A percentile compares a stretch with the other conserved stretches of the same genome.
These are phyloP conservation scores for Dynastes hyllus DNA, from an alignment of 2,888 invertebrate species.

Conservation along the genomic window DNA sequence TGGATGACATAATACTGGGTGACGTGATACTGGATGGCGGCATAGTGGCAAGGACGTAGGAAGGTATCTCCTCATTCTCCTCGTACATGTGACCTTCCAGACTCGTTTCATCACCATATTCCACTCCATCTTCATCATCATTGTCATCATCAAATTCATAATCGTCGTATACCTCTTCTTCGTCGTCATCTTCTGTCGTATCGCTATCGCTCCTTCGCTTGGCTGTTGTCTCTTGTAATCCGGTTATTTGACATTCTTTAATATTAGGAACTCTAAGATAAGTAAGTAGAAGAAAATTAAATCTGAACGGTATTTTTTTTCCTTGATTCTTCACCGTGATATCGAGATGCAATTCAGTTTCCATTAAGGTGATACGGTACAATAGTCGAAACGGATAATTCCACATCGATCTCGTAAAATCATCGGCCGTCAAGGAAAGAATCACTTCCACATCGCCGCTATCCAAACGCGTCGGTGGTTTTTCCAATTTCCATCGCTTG, in stretches of 20 bases:
- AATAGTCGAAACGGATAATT: slow-evolving; percentile 53
- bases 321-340: slow-evolving; percentile 40
- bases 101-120: too few species aligned
- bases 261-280: slow-evolving; percentile 49
- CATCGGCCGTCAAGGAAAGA: slow-evolving; percentile 49
- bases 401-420: slow-evolving; percentile 56
- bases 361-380: slow-evolving; percentile 53
- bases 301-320: slow-evolving; percentile 26
- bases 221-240: slow-evolving; percentile 30
- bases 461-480: slow-evolving; percentile 52
- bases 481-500: slow-evolving; percentile 56
- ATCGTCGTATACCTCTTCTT: background rate
- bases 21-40: too few species aligned
- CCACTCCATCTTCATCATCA: too few species aligned
- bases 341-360: slow-evolving; percentile 49
- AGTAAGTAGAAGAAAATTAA: slow-evolving; percentile 41
- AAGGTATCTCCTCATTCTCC: too few species aligned
- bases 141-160: too few species aligned
- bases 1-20: too few species aligned
- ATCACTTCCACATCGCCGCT: slow-evolving; percentile 53
- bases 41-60: too few species aligned
- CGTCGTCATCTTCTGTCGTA: background rate
- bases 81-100: too few species aligned
- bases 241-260: slow-evolving; percentile 42
- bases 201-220: slow-evolving; percentile 2